Conservation (phyloP, 2,797 vertebrate genomes). For the Loriculus beryllinus region DNA sequence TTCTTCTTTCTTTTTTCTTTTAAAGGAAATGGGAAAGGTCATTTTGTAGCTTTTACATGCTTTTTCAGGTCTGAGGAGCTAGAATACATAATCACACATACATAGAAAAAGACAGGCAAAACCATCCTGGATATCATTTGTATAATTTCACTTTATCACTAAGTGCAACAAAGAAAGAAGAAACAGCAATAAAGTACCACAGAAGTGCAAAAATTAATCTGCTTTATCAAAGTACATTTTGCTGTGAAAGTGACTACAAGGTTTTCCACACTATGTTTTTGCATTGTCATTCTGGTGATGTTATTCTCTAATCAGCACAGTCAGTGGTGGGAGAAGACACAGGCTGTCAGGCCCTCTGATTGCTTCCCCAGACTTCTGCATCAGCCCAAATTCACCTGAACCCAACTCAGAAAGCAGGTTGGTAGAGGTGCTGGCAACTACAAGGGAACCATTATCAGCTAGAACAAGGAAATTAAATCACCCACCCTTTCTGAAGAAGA, state of each 20-base stretch:
- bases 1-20: not conserved
- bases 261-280: not conserved
- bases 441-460: not conserved
- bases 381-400: not conserved
- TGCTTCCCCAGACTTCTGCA: not conserved
- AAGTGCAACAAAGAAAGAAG: not conserved
- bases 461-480: not conserved
- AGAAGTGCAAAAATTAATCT: not conserved
- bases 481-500: not conserved
- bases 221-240: not conserved
- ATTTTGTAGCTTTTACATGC: not conserved
- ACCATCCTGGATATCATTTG: not conserved
- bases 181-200: not conserved
- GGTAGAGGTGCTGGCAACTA: not conserved
- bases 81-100: not conserved
- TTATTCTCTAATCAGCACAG: not conserved
- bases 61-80: not conserved
- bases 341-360: not conserved
- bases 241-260: not conserved
- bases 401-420: not conserved
- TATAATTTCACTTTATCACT: not conserved
- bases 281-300: not conserved
- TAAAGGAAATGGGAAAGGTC: not conserved
- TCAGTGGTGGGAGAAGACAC: not conserved
- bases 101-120: not conserved